Evolutionary conservation across 2,113 vertebrate genomes (phyloP).

Genomic region (Gymnobelideus leadbeateri): DNA sequence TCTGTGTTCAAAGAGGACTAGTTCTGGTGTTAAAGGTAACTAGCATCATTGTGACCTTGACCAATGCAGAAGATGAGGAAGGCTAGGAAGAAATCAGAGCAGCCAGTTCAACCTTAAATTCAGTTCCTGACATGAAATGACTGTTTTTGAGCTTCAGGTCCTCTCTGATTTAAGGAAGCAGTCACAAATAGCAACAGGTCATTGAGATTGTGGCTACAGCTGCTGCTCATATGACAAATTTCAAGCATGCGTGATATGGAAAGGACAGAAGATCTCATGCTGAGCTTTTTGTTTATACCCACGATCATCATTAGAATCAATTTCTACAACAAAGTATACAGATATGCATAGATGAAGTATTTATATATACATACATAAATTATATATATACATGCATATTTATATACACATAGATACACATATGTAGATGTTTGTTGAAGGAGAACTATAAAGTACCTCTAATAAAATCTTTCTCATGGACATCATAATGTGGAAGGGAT

Average conservation of each 20-base stretch:
- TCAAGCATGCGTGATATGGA: not conserved
- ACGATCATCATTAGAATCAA: not conserved
- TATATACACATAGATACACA: too few species aligned
- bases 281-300: not conserved
- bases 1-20: not conserved
- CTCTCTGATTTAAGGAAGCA: not conserved
- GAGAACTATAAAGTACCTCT: too few species aligned
- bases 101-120: not conserved
- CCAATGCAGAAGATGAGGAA: not conserved
- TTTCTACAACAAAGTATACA: not conserved
- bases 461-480: not conserved
- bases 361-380: too few species aligned
- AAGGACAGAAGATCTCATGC: not conserved
- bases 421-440: too few species aligned
- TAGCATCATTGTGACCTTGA: not conserved
- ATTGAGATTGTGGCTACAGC: not conserved
- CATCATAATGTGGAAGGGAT: not conserved
- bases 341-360: not conserved
- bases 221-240: not conserved
- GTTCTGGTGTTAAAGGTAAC: not conserved
- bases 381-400: too few species aligned
- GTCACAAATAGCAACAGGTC: not conserved
- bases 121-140: not conserved
- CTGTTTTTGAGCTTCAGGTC: not conserved
- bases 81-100: not conserved